Percentiles rank a stretch among this genome's conserved stretches.
Conservation (phyloP, 2,888 invertebrate genomes). For the Calameuta idolon region DNA sequence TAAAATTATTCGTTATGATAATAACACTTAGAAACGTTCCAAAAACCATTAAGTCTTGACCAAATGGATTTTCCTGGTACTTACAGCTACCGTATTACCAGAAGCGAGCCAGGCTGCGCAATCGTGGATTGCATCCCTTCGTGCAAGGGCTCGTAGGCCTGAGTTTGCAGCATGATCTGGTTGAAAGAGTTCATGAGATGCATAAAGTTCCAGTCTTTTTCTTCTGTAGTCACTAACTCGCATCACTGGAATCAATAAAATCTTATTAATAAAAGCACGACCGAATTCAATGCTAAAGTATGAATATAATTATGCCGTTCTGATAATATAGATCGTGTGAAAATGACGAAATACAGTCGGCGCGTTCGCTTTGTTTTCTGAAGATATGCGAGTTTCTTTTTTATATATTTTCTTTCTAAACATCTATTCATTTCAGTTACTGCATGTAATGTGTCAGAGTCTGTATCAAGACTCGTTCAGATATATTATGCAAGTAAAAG, state of each 20-base stretch:
- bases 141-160: constrained; percentile 84
- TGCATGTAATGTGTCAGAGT: not conserved
- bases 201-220: constrained; percentile 83
- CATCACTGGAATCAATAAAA: constrained; percentile 76
- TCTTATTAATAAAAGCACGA: not conserved
- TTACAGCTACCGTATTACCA: constrained; percentile 85
- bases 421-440: not conserved
- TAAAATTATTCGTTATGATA: not conserved
- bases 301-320: not conserved
- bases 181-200: constrained; percentile 89
- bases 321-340: not conserved
- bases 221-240: constrained; percentile 93
- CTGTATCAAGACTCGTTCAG: not conserved
- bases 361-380: not conserved
- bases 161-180: constrained; percentile 86
- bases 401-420: not conserved
- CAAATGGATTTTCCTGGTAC: constrained; percentile 49
- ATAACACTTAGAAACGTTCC: not conserved
- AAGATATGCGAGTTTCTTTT: not conserved
- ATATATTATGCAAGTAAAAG: not conserved
- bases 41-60: not conserved
- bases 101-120: constrained; percentile 84
- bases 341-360: not conserved
- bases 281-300: not conserved
- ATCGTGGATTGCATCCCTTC: constrained; percentile 86